Conservation (phyloP, 2,888 invertebrate species). For the Timema cristinae region DNA sequence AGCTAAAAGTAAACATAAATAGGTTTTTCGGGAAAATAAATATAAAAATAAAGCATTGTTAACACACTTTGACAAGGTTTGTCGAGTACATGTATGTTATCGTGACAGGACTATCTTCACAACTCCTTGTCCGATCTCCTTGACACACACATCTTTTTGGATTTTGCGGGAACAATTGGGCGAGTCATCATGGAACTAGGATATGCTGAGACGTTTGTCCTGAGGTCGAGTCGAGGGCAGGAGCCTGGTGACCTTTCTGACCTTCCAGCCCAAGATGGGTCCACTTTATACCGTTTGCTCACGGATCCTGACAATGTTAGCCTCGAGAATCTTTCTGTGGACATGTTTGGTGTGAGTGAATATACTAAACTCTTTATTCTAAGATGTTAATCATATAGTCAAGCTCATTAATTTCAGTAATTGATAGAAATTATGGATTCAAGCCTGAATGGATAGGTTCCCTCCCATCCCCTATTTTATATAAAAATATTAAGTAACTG, state of each 20-base stretch:
- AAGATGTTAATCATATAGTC: not conserved
- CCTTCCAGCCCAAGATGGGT: conserved; percentile 54
- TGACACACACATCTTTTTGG: conserved; percentile 52
- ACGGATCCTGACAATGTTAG: conserved; percentile 57
- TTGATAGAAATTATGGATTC: not conserved
- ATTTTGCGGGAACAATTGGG: conserved; percentile 47
- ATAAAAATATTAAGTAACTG: too few relatives aligned
- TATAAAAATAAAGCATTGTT: too few relatives aligned
- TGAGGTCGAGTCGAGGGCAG: conserved; percentile 50
- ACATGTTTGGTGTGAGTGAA: conserved; percentile 52
- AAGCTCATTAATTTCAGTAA: not conserved
- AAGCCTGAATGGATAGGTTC: too few relatives aligned
- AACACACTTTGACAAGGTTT: too few relatives aligned
- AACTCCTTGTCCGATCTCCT: conserved; percentile 50
- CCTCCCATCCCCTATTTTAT: too few relatives aligned
- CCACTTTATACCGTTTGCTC: conserved; percentile 54
- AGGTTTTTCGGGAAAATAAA: too few relatives aligned
- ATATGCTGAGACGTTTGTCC: conserved; percentile 52
- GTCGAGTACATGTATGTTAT: too few relatives aligned
- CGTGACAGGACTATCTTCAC: conserved; percentile 46
- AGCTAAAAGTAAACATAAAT: too few relatives aligned
- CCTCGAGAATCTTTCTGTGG: conserved; percentile 54
- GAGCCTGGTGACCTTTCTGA: conserved; percentile 47
- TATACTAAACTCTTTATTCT: not conserved
- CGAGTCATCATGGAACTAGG: conserved; percentile 54